Evolutionary conservation across 2,888 invertebrate genomes (phyloP).

Genomic region (Lumbricus terrestris): DNA sequence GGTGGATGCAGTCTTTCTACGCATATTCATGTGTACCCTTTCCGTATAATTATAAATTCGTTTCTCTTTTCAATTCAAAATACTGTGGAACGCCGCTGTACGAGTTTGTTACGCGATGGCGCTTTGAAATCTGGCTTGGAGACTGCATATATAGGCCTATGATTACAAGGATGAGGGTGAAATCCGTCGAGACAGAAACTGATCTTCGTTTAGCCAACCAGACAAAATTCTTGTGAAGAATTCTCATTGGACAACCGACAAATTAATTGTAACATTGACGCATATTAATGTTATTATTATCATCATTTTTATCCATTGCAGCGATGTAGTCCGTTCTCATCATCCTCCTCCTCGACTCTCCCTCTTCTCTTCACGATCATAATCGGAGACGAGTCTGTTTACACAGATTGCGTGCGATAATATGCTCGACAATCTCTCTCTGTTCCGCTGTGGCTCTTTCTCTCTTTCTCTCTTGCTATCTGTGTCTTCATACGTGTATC

Average conservation of each 20-base stretch:
- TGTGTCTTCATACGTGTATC: not conserved
- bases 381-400: not conserved
- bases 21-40: too few relatives aligned
- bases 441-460: not conserved
- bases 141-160: not conserved
- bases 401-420: not conserved
- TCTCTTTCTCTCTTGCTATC: not conserved
- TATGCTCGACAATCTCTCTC: not conserved
- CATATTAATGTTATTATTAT: too few relatives aligned
- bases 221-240: not conserved
- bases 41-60: too few relatives aligned
- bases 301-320: too few relatives aligned
- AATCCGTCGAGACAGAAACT: not conserved
- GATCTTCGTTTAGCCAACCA: not conserved
- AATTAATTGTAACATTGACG: constrained; percentile 3
- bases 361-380: not conserved
- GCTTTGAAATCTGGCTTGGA: not conserved
- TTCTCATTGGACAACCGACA: not conserved
- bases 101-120: not conserved
- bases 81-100: not conserved
- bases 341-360: too few relatives aligned
- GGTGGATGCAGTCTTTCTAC: too few relatives aligned
- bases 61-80: too few relatives aligned
- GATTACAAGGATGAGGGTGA: not conserved
- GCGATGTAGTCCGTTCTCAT: too few relatives aligned